Percentiles rank a stretch among this genome's conserved stretches.
Conservation (phyloP, 2,113 vertebrate species). For the Psittacula cyanocephala region DNA sequence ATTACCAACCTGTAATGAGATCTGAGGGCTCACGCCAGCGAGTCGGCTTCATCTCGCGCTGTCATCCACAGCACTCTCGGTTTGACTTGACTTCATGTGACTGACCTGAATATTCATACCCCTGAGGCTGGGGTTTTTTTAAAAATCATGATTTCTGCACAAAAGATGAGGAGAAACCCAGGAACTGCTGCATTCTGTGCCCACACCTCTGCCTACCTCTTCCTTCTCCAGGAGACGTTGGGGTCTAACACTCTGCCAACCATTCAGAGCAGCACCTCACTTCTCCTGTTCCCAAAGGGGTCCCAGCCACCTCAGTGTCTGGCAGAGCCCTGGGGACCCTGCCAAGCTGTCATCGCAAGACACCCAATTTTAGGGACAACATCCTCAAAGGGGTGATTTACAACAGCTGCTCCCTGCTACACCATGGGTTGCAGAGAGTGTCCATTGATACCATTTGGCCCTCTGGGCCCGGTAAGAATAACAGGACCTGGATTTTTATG, state of each 20-base stretch:
- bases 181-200: background rate
- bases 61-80: background rate
- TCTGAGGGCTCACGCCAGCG: background rate
- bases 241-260: background rate
- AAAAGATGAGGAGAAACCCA: background rate
- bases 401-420: slow-evolving; percentile 19
- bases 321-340: background rate
- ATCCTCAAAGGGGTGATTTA: background rate
- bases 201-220: background rate
- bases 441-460: rapidly evolving
- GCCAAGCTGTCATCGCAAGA: background rate
- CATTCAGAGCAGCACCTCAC: rapidly evolving
- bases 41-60: background rate
- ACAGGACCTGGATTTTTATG: background rate
- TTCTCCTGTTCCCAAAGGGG: background rate
- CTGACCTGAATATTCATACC: slow-evolving; percentile 29
- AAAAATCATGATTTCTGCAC: background rate
- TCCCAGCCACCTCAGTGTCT: rapidly evolving
- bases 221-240: background rate
- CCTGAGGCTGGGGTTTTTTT: background rate
- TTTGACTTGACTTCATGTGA: background rate
- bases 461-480: background rate
- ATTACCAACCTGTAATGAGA: slow-evolving; percentile 49
- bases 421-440: background rate
- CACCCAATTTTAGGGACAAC: background rate